These are phyloP conservation scores for Lepas anatifera DNA, from an alignment of 2,888 invertebrate species.

Conservation along the genomic window DNA sequence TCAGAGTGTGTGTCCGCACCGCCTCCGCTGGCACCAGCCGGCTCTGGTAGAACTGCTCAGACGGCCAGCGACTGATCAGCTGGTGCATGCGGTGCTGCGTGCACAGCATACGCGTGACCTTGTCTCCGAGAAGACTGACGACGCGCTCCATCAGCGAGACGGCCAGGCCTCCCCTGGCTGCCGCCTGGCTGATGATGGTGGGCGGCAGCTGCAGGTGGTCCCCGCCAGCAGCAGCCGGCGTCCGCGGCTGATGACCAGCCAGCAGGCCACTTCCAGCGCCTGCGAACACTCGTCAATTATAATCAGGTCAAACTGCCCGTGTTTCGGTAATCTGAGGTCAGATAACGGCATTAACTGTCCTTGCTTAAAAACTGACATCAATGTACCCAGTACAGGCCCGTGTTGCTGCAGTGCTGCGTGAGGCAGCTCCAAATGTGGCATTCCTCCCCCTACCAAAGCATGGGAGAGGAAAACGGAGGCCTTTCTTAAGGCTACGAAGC, in stretches of 20 bases:
- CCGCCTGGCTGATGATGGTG: constrained; percentile 38
- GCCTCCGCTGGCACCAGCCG: constrained; percentile 41
- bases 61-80: constrained; percentile 66
- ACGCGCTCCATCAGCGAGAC: constrained; percentile 23
- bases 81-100: constrained; percentile 89
- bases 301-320: neutral
- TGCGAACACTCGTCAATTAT: neutral
- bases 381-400: too few species aligned
- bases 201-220: constrained; percentile 42
- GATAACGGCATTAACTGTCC: too few species aligned
- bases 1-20: constrained; percentile 39
- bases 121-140: constrained; percentile 35
- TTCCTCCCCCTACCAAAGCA: too few species aligned
- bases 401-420: too few species aligned
- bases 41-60: constrained; percentile 64
- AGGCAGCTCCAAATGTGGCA: too few species aligned
- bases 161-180: constrained; percentile 29
- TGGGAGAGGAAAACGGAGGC: too few species aligned
- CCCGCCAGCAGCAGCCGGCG: constrained; percentile 39
- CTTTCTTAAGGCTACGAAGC: too few species aligned
- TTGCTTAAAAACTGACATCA: too few species aligned
- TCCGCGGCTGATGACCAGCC: constrained; percentile 40
- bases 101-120: constrained; percentile 49
- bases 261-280: constrained; percentile 40
- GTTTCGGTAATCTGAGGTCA: too few species aligned